These are phyloP conservation scores for Pissodes strobi DNA, from an alignment of 1,140 invertebrate genomes.

Conservation along the genomic window DNA sequence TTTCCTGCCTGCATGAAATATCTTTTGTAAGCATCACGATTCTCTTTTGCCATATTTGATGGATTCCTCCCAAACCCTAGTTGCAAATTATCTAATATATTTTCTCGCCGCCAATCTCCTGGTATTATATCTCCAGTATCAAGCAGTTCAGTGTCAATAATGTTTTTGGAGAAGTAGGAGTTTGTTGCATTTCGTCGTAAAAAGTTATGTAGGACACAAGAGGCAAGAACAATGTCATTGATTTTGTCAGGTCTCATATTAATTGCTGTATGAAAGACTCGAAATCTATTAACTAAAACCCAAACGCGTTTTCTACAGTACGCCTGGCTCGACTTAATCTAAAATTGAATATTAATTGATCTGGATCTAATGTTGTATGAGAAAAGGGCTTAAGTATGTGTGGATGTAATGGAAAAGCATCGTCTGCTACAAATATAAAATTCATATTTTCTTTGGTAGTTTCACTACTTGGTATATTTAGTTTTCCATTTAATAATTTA, in stretches of 20 bases:
- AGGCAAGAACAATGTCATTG: neutral
- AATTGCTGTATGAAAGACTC: constrained; percentile 46
- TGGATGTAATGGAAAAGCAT: constrained; percentile 56
- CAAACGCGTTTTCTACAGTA: constrained; percentile 58
- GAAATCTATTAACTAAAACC: constrained; percentile 53
- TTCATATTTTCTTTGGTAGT: neutral
- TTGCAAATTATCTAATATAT: neutral
- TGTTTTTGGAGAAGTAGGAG: neutral
- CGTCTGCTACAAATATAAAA: too few relatives aligned
- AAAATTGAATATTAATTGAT: constrained; percentile 38
- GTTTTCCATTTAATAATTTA: too few relatives aligned
- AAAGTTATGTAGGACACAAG: constrained; percentile 2
- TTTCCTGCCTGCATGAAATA: neutral
- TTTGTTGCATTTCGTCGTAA: neutral
- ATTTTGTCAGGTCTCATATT: neutral
- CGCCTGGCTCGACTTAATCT: constrained; percentile 37
- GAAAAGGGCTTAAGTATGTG: constrained; percentile 57
- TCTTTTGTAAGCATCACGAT: neutral
- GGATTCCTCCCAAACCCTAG: neutral
- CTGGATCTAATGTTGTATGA: constrained; percentile 38
- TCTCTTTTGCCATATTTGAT: neutral
- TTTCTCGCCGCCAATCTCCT: neutral
- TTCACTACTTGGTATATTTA: constrained; percentile 24
- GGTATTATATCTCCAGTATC: neutral
- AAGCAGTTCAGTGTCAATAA: neutral